These are phyloP conservation scores for Aegypius monachus DNA, from an alignment of 2,113 vertebrate species.

Conservation along the genomic window DNA sequence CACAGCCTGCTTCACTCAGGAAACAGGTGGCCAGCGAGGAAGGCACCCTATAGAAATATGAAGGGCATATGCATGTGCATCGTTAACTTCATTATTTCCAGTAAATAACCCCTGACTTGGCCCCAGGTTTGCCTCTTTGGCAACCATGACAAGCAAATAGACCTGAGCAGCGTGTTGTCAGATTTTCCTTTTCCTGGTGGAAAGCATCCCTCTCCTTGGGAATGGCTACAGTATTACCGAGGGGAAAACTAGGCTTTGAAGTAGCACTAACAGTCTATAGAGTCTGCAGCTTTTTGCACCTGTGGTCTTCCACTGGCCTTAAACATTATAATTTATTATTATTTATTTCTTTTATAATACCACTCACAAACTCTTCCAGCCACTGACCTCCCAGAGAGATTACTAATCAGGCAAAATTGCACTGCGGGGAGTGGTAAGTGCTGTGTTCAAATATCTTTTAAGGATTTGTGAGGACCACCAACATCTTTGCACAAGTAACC, in stretches of 20 bases:
- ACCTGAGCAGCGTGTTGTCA: neutral
- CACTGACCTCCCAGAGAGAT: constrained; percentile 6
- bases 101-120: neutral
- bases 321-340: neutral
- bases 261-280: neutral
- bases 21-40: neutral
- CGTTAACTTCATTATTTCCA: neutral
- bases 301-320: neutral
- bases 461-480: constrained; percentile 19
- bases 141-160: neutral
- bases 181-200: neutral
- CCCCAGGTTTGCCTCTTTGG: neutral
- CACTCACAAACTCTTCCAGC: neutral
- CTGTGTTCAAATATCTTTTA: neutral
- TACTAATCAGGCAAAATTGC: neutral
- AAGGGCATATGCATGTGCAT: neutral
- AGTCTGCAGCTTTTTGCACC: neutral
- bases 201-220: neutral
- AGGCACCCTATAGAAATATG: neutral
- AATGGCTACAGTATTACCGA: neutral
- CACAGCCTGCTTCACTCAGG: neutral
- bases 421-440: neutral
- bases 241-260: neutral
- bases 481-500: constrained; percentile 14
- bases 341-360: neutral